These are phyloP conservation scores for Centropyge bicolor DNA, from an alignment of 2,797 vertebrate species.

Conservation along the genomic window DNA sequence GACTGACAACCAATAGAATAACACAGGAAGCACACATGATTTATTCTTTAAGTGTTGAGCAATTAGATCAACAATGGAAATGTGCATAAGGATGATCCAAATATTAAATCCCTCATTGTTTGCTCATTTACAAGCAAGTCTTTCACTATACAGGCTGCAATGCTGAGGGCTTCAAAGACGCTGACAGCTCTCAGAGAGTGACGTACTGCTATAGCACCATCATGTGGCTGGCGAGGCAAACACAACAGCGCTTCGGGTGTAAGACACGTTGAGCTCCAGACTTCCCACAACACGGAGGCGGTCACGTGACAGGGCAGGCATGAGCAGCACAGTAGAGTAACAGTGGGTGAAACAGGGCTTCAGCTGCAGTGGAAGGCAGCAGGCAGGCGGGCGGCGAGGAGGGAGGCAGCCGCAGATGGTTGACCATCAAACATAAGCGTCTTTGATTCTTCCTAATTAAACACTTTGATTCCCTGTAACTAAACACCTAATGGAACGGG, in stretches of 20 bases:
- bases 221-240: constrained; percentile 76
- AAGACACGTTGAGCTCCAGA: constrained; percentile 4
- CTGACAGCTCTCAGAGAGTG: constrained; percentile 45
- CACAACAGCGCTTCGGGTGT: constrained; percentile 5
- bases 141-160: constrained; percentile 29
- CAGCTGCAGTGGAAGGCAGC: constrained; percentile 66
- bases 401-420: constrained; percentile 79
- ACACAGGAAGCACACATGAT: constrained; percentile 4
- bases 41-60: constrained; percentile 27
- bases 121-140: constrained; percentile 46
- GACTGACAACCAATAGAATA: constrained; percentile 28
- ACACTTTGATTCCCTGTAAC: constrained; percentile 86
- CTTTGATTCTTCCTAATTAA: constrained; percentile 85
- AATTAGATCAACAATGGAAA: constrained; percentile 32
- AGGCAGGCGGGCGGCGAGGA: constrained; percentile 34
- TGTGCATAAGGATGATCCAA: constrained; percentile 29
- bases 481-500: constrained; percentile 84
- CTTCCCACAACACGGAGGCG: constrained; percentile 29
- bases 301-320: constrained; percentile 47
- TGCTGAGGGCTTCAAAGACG: constrained; percentile 38
- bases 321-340: constrained; percentile 52
- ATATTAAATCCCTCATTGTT: constrained; percentile 44
- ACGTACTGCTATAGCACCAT: constrained; percentile 84
- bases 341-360: constrained; percentile 62
- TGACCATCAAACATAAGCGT: constrained; percentile 83